These are phyloP conservation scores for Danionella cerebrum DNA, from an alignment of 2,113 vertebrate genomes.

Conservation along the genomic window DNA sequence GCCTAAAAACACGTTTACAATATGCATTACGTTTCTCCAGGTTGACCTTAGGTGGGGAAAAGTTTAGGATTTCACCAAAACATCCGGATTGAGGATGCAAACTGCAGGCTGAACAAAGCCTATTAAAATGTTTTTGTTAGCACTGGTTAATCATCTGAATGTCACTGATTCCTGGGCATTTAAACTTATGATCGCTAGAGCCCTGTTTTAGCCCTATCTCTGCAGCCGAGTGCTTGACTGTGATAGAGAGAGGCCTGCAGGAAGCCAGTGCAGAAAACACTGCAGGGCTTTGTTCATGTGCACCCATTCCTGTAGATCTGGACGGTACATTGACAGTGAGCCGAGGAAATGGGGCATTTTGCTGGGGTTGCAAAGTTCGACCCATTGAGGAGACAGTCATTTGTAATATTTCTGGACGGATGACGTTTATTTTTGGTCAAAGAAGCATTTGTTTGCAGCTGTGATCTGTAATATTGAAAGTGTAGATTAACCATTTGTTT, in stretches of 20 bases:
- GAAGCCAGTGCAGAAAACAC: constrained; percentile 29
- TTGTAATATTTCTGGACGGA: constrained; percentile 14
- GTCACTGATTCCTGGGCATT: not conserved
- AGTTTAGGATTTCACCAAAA: too few relatives aligned
- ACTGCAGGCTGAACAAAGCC: too few relatives aligned
- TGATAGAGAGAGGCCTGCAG: constrained; percentile 14
- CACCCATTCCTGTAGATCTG: constrained; percentile 24
- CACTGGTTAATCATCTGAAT: too few relatives aligned
- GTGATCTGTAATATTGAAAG: not conserved
- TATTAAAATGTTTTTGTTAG: too few relatives aligned
- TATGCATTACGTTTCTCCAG: too few relatives aligned
- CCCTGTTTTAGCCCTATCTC: constrained; percentile 18
- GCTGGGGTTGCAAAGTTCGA: constrained; percentile 8
- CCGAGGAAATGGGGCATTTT: constrained; percentile 23
- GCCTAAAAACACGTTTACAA: too few relatives aligned
- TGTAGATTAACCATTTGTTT: not conserved
- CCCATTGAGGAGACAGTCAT: not conserved
- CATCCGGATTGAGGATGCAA: too few relatives aligned
- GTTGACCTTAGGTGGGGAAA: too few relatives aligned
- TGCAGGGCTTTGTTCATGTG: constrained; percentile 37
- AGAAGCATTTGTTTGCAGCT: constrained; percentile 9
- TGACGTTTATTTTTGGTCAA: constrained; percentile 1
- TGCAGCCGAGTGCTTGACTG: constrained; percentile 2
- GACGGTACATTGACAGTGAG: constrained; percentile 26
- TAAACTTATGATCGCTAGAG: too few relatives aligned